phyloP scores from a whole-genome alignment of 1,140 invertebrate species.

The Caenorhabditis tropicalis region DNA sequence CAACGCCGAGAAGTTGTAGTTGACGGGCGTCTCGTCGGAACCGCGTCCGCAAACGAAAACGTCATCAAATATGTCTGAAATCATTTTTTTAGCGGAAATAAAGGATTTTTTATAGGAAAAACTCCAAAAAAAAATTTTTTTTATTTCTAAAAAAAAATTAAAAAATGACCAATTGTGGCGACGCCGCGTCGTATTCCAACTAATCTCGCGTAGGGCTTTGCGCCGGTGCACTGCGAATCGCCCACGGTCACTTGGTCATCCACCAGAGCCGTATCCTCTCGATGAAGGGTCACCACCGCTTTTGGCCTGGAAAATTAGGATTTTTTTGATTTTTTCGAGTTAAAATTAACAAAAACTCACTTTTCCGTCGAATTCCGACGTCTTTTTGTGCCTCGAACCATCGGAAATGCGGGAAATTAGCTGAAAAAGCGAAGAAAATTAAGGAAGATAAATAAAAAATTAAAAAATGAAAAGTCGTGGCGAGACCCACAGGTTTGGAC shows the following conservation, averaged over 20 bases:
- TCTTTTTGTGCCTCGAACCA: conserved; percentile 13
- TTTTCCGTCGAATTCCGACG: not conserved
- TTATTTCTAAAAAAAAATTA: too few species aligned
- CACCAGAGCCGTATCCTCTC: not conserved
- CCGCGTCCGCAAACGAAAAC: conserved; percentile 2
- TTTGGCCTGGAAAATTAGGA: not conserved
- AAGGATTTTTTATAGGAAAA: too few species aligned
- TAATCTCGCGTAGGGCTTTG: not conserved
- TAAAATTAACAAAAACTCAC: not conserved
- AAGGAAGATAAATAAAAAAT: not conserved
- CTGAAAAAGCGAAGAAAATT: not conserved
- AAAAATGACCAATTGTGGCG: not conserved
- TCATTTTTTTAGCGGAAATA: not conserved
- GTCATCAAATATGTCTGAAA: not conserved
- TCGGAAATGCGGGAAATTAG: not conserved
- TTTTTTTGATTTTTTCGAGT: not conserved
- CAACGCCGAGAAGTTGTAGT: not conserved
- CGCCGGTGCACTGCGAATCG: not conserved
- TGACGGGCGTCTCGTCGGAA: not conserved
- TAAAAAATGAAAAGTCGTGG: not conserved
- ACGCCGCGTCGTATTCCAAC: not conserved
- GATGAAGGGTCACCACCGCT: not conserved
- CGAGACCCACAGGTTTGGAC: not conserved
- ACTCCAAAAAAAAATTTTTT: too few species aligned
- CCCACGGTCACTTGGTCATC: not conserved